These are phyloP conservation scores for Neosalanx taihuensis DNA, from an alignment of 2,797 vertebrate species.

Conservation along the genomic window DNA sequence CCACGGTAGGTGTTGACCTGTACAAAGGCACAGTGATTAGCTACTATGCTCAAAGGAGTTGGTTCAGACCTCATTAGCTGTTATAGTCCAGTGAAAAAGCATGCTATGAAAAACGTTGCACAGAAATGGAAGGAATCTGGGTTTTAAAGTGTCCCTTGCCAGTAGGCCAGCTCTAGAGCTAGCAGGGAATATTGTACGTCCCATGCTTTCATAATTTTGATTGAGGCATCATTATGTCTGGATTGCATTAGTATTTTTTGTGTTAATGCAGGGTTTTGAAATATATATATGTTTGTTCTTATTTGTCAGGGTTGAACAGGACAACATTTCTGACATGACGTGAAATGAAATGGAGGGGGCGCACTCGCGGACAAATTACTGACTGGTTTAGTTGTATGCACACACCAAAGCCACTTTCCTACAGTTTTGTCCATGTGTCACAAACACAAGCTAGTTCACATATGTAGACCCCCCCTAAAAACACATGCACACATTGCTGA, in stretches of 20 bases:
- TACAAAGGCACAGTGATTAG: slow-evolving; percentile 39
- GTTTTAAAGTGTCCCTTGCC: background rate
- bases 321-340: slow-evolving; percentile 31
- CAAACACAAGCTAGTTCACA: slow-evolving; percentile 8
- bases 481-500: background rate
- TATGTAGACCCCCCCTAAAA: background rate
- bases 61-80: background rate
- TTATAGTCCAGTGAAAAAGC: background rate
- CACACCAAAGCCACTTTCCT: slow-evolving; percentile 39
- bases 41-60: background rate
- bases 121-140: too few species aligned
- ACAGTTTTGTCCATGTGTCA: slow-evolving; percentile 26
- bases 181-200: too few species aligned
- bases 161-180: background rate
- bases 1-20: slow-evolving; percentile 53
- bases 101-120: too few species aligned
- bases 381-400: slow-evolving; percentile 43
- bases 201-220: background rate
- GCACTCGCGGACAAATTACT: slow-evolving; percentile 29
- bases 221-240: background rate
- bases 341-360: slow-evolving; percentile 52
- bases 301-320: slow-evolving; percentile 13
- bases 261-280: background rate
- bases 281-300: background rate
- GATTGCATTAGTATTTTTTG: background rate